Percentiles rank a stretch among this genome's conserved stretches.
Evolutionary conservation across 2,888 invertebrate species (phyloP).

Genomic region (Yponomeuta evonymella): DNA sequence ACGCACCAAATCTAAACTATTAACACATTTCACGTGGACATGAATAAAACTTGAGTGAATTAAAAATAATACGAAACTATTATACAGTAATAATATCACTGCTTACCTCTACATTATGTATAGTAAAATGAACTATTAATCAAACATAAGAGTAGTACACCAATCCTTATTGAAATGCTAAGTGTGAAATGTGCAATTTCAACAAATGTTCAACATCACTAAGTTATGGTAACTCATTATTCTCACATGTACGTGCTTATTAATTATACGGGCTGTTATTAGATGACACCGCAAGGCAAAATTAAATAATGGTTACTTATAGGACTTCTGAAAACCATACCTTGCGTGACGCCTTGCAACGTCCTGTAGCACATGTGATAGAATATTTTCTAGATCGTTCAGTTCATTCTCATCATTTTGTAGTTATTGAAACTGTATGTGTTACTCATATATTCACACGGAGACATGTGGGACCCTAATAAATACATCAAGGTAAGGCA

Average conservation of each 20-base stretch:
- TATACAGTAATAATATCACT: constrained; percentile 64
- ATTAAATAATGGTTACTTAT: too few species aligned
- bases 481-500: too few species aligned
- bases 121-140: constrained; percentile 22
- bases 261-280: neutral
- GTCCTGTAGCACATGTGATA: too few species aligned
- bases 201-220: constrained; percentile 34
- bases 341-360: too few species aligned
- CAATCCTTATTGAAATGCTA: neutral
- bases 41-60: constrained; percentile 8
- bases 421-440: too few species aligned
- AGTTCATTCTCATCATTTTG: too few species aligned
- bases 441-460: too few species aligned
- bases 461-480: too few species aligned
- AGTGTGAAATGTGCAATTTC: constrained; percentile 26
- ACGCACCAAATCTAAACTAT: neutral
- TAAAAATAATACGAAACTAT: constrained; percentile 28
- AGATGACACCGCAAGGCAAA: too few species aligned
- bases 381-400: too few species aligned
- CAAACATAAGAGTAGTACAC: neutral
- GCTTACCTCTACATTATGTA: constrained; percentile 38
- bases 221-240: constrained; percentile 57
- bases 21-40: neutral
- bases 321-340: neutral
- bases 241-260: constrained; percentile 34